Evolutionary conservation across 2,888 invertebrate genomes (phyloP).

Genomic region (Baccha elongata): DNA sequence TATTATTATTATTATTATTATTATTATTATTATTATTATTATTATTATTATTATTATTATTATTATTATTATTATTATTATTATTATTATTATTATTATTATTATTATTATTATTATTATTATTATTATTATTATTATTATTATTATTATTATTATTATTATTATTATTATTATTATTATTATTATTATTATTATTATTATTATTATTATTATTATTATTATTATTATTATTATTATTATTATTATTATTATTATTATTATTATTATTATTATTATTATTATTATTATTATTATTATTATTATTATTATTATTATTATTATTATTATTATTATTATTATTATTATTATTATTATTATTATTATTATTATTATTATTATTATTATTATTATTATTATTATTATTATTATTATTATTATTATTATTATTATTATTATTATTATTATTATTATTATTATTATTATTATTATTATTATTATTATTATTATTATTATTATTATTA

Average conservation of each 20-base stretch:
- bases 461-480: neutral
- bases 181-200: neutral
- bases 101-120: conserved; percentile 11
- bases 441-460: neutral
- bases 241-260: neutral
- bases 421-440: neutral
- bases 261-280: neutral
- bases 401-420: neutral
- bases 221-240: neutral
- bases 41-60: conserved; percentile 11
- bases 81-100: conserved; percentile 9
- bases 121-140: neutral
- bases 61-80: conserved; percentile 11
- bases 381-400: neutral
- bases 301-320: neutral
- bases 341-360: neutral
- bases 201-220: neutral
- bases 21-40: conserved; percentile 9
- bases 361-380: neutral
- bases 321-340: neutral
- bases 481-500: neutral
- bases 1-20: conserved; percentile 11
- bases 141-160: neutral
- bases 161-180: neutral
- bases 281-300: neutral